Base-by-base conservation (phyloP, 23 tunicate species). In the Corella eumyota region DNA sequence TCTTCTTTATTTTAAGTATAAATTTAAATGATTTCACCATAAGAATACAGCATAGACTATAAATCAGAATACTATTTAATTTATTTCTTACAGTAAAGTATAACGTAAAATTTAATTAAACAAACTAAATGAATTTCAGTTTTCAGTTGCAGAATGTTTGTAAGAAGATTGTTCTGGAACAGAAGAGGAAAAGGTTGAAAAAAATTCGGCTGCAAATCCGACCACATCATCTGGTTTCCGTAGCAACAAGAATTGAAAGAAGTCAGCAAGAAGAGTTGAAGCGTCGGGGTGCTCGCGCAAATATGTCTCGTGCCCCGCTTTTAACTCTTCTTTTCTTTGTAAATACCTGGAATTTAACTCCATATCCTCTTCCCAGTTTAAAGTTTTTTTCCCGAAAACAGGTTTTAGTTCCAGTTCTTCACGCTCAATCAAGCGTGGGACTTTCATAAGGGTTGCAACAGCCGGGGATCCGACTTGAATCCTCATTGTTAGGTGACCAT, bases 401-500 rank as follows among this genome's bases (percentile, higher is more conserved):
- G 96, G 96, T 70, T 78, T 79, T 3, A 38, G 66, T 13, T 88
- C 88, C 15, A 36, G 24, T 17, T 62, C 75, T 3, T 54, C 81
- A 7, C 67, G 72, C 36, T 88, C 88, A 25, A 88, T 79, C 63
- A 34, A 32, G 31, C 78, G 81, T 19, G 96, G 96, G 3, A 79
- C 77, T 45, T 61, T 73, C 45, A 78, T 72, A 1, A 88, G 64
- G 7, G 50, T 35, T 0, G 45, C 69, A 25, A 79, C 49, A 24
- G 62, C 67, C 13, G 96, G 81, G 3, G 88, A 72, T 2, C 96
- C 96, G 1, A 79, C 68, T 46, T 88, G 96, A 15, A 88, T 54
- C 47, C 82, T 36, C 81, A 79, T 78, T 3, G 96, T 72, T 29
- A 88, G 49, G 67, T 88, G 96, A 17, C 88, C 96, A 48, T 88